phyloP scores from a whole-genome alignment of 2,888 invertebrate species.

The Apodemia mormo region DNA sequence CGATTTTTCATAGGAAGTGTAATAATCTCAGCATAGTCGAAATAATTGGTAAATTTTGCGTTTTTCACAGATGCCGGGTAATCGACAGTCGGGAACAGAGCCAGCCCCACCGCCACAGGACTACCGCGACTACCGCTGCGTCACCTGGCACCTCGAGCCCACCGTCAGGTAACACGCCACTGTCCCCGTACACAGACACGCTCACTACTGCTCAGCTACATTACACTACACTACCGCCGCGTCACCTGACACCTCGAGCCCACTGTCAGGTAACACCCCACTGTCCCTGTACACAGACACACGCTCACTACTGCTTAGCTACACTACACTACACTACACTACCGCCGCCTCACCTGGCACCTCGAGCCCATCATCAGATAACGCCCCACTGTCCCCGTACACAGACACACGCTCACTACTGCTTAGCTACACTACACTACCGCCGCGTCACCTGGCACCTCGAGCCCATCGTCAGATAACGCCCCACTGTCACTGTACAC shows the following conservation, averaged over 20 bases:
- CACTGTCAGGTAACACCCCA: slow-evolving; percentile 85
- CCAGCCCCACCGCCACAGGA: slow-evolving; percentile 83
- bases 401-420: neutral
- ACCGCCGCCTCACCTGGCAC: slow-evolving; percentile 97
- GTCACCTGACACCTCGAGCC: slow-evolving; percentile 98
- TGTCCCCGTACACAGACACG: neutral
- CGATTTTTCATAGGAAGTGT: no score
- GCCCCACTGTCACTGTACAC: neutral
- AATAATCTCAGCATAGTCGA: no score
- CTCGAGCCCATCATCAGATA: slow-evolving; percentile 95
- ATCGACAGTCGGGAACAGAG: slow-evolving; percentile 53
- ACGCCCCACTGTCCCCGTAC: neutral
- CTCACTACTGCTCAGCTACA: slow-evolving; percentile 91
- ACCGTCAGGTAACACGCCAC: slow-evolving; percentile 85
- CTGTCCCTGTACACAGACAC: neutral
- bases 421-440: no score
- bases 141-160: slow-evolving; percentile 98
- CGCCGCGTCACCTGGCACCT: slow-evolving; percentile 98
- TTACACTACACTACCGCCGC: slow-evolving; percentile 78
- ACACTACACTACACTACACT: slow-evolving; percentile 61
- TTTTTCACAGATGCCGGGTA: slow-evolving; percentile 51
- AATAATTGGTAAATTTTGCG: no score
- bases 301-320: slow-evolving; percentile 87
- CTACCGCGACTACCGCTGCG: slow-evolving; percentile 94
- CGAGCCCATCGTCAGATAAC: slow-evolving; percentile 93